phyloP scores from a whole-genome alignment of 2,888 invertebrate species.

The Leptinotarsa haldemani region DNA sequence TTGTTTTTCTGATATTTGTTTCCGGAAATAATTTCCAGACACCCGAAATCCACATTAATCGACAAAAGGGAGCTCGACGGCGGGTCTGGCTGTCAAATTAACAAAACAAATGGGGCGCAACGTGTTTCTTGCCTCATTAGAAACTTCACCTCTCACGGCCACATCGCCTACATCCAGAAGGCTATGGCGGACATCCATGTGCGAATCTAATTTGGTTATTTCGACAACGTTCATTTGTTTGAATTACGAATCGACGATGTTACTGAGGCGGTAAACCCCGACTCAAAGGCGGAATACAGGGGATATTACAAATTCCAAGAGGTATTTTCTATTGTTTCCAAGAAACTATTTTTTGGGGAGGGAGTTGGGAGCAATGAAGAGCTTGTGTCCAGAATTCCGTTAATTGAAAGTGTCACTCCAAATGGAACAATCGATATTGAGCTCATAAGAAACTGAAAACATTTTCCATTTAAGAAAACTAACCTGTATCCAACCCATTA shows the following conservation, averaged over 20 bases:
- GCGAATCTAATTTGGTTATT: slow-evolving; percentile 75
- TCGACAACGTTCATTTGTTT: slow-evolving; percentile 72
- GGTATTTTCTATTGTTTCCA: too few relatives aligned
- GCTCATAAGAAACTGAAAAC: too few relatives aligned
- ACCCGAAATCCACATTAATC: slow-evolving; percentile 35
- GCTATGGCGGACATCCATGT: slow-evolving; percentile 50
- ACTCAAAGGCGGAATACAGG: slow-evolving; percentile 13
- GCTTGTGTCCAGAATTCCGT: too few relatives aligned
- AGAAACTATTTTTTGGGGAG: too few relatives aligned
- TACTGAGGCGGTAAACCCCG: slow-evolving; percentile 51
- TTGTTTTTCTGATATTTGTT: slow-evolving; percentile 6
- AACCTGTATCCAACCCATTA: too few relatives aligned
- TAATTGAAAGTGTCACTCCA: too few relatives aligned
- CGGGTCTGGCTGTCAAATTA: slow-evolving; percentile 42
- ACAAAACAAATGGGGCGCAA: slow-evolving; percentile 47
- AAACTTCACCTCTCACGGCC: slow-evolving; percentile 41
- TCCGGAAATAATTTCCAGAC: slow-evolving; percentile 6
- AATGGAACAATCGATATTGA: too few relatives aligned
- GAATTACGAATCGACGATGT: slow-evolving; percentile 67
- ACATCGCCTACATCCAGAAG: slow-evolving; percentile 35
- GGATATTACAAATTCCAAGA: neutral
- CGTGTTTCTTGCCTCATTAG: slow-evolving; percentile 48
- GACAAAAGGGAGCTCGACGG: slow-evolving; percentile 24
- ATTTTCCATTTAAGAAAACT: too few relatives aligned
- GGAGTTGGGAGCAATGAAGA: too few relatives aligned